phyloP scores from a whole-genome alignment of 2,113 vertebrate species.

The Atlantisia rogersi region DNA sequence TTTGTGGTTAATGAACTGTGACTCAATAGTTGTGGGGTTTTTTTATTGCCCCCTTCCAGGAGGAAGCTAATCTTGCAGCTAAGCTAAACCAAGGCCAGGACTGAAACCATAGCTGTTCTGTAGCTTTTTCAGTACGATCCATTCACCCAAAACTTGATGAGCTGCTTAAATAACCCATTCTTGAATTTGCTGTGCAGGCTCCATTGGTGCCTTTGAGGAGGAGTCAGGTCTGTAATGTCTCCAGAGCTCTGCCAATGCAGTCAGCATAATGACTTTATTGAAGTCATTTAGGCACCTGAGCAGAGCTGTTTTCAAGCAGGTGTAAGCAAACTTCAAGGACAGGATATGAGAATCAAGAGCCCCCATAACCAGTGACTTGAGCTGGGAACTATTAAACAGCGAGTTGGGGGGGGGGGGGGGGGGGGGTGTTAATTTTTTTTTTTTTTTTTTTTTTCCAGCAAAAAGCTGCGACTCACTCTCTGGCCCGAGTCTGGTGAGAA shows the following conservation, averaged over 20 bases:
- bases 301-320: not conserved
- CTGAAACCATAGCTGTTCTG: not conserved
- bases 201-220: not conserved
- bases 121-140: not conserved
- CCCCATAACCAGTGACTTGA: not conserved
- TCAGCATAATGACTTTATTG: constrained; percentile 22
- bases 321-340: not conserved
- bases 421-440: not conserved
- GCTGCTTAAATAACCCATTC: not conserved
- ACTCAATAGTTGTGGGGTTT: not conserved
- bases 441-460: not conserved
- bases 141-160: not conserved
- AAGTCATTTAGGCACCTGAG: not conserved
- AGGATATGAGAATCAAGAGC: not conserved
- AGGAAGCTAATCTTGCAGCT: not conserved
- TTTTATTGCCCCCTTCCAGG: not conserved
- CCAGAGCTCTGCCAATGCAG: constrained; percentile 9
- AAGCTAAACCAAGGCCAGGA: not conserved
- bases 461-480: not conserved
- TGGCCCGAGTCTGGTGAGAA: not conserved
- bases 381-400: not conserved
- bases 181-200: not conserved
- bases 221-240: not conserved
- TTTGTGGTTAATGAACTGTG: not conserved
- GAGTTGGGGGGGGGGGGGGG: not conserved